Base-by-base conservation (phyloP, 2,113 vertebrate genomes). In the Plecturocebus donacophilus region DNA sequence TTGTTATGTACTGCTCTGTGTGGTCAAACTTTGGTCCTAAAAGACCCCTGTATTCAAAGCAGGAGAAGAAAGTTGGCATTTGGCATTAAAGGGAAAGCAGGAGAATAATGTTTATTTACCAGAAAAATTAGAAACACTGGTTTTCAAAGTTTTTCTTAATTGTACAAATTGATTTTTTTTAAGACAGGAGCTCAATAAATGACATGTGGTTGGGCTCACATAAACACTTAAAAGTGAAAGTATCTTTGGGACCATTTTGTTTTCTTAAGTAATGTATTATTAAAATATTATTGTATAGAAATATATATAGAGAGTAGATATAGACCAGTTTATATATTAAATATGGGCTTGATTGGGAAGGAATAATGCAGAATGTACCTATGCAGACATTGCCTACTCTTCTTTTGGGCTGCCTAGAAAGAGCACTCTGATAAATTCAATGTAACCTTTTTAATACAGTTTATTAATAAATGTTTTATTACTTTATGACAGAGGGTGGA, bases 391-490 rank as follows among this genome's bases (percentile, higher is more conserved):
- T 91, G 82, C 92, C 96, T 98, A 83, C 58, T 98, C 40, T 96
- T 98, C 96, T 90, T 96, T 97, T 92, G 97, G 96, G 66, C 95
- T 98, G 73, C 90, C 88, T 98, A 89, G 98, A 95, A 98, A 98
- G 92, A 98, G 66, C 85, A 96, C 90, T 98, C 79, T 98, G 87
- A 58, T 96, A 97, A 98, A 98, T 96, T 98, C 94, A 98, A 98
- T 95, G 76, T 90, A 97, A 77, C 71, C 83, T 97, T 98, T 98
- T 98, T 97, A 98, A 64, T 97, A 52, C 92, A 96, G 77, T 90
- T 98, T 49, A 97, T 97, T 98, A 98, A 98, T 98, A 98, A 99
- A 98, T 98, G 96, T 98, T 98, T 98, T 90, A 99, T 98, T 98
- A 97, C 92, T 95, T 97, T 97, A 87, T 96, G 89, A 90, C 96